phyloP scores from a whole-genome alignment of 2,113 vertebrate genomes.

The Crotalus helleri region DNA sequence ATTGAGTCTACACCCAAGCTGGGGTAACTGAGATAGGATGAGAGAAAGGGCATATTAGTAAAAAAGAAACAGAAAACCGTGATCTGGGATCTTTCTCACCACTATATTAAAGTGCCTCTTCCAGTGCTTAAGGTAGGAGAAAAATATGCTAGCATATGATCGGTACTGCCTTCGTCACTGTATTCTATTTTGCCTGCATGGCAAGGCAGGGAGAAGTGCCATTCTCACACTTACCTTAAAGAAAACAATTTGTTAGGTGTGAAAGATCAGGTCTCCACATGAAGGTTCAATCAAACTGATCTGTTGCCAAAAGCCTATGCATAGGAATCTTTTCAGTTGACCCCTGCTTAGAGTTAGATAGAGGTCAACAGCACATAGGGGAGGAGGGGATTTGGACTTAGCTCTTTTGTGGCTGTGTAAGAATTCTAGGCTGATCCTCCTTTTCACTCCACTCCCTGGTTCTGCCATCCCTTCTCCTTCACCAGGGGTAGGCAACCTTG shows the following conservation, averaged over 20 bases:
- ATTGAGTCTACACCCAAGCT: not conserved
- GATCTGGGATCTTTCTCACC: not conserved
- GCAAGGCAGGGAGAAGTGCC: not conserved
- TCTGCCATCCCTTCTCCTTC: too few relatives aligned
- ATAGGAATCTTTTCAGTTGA: too few relatives aligned
- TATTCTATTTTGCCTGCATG: not conserved
- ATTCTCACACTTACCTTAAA: not conserved
- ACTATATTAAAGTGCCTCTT: not conserved
- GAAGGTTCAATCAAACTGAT: too few relatives aligned
- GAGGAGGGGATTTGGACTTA: too few relatives aligned
- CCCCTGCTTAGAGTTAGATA: too few relatives aligned
- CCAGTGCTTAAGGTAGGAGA: not conserved
- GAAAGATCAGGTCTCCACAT: too few relatives aligned
- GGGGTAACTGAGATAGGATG: not conserved
- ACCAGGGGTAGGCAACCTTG: too few relatives aligned
- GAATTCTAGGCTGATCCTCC: too few relatives aligned
- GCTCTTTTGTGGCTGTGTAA: too few relatives aligned
- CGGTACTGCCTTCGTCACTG: not conserved
- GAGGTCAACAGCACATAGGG: too few relatives aligned
- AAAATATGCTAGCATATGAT: not conserved
- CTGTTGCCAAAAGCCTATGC: too few relatives aligned
- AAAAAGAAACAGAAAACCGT: not conserved
- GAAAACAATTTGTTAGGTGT: not conserved
- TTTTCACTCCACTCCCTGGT: too few relatives aligned
- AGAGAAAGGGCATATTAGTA: not conserved